Evolutionary conservation across 2,888 invertebrate species (phyloP).

Genomic region (Cheilosia pagana): DNA sequence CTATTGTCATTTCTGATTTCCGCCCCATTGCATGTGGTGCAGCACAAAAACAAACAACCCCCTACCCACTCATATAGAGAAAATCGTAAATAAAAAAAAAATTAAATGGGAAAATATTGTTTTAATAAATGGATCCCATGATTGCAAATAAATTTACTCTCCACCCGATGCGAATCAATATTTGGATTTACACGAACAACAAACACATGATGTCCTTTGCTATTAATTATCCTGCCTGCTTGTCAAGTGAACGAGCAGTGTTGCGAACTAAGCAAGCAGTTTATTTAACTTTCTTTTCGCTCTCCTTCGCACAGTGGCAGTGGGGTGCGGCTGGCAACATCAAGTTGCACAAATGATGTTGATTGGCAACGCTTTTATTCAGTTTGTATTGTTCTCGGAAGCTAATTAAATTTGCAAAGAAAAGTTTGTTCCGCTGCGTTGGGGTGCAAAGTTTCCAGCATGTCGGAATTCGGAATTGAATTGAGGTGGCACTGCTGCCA

Average conservation of each 20-base stretch:
- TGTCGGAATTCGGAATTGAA: not conserved
- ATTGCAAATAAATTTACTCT: slow-evolving; percentile 61
- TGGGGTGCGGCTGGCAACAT: not conserved
- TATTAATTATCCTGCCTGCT: slow-evolving; percentile 45
- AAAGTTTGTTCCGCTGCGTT: slow-evolving; percentile 52
- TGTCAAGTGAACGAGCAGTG: not conserved
- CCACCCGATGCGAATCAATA: slow-evolving; percentile 45
- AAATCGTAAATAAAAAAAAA: slow-evolving; percentile 26
- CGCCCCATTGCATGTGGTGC: slow-evolving; percentile 24
- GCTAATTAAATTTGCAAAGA: slow-evolving; percentile 67
- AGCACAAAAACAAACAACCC: slow-evolving; percentile 35
- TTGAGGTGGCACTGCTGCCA: not conserved
- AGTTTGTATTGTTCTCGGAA: slow-evolving; percentile 56
- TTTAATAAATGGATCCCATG: slow-evolving; percentile 57
- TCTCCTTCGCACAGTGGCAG: not conserved
- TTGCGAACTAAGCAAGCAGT: slow-evolving; percentile 21
- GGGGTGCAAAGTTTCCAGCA: slow-evolving; percentile 26
- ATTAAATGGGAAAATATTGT: slow-evolving; percentile 29
- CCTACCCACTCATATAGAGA: not conserved
- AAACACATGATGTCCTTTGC: slow-evolving; percentile 46
- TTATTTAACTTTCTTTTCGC: not conserved
- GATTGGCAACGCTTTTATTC: slow-evolving; percentile 67
- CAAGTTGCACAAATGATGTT: slow-evolving; percentile 58
- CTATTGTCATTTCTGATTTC: slow-evolving; percentile 67
- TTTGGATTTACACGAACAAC: slow-evolving; percentile 49